Percentiles rank a stretch among this genome's conserved stretches.
Evolutionary conservation across 2,797 vertebrate genomes (phyloP).

Genomic region (Argya squamiceps): DNA sequence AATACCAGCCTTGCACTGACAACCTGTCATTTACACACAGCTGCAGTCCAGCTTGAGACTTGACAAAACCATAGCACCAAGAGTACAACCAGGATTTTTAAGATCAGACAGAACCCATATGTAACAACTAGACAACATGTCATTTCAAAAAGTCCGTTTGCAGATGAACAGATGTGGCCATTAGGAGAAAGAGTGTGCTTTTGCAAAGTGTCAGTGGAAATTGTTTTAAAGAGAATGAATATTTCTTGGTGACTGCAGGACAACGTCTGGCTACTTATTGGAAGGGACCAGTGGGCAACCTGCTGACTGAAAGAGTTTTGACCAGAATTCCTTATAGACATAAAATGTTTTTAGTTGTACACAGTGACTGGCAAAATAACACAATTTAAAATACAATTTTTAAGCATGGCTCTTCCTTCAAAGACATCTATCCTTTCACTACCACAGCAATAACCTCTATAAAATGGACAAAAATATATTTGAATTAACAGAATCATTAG

Average conservation of each 20-base stretch:
- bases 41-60: background rate
- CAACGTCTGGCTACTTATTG: background rate
- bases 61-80: background rate
- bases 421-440: background rate
- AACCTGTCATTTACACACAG: background rate
- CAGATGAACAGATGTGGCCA: background rate
- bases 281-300: background rate
- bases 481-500: background rate
- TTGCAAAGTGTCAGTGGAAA: background rate
- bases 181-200: background rate
- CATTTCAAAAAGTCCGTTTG: background rate
- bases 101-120: background rate
- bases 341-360: background rate
- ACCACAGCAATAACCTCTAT: background rate
- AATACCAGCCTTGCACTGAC: background rate
- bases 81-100: background rate
- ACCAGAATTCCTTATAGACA: background rate
- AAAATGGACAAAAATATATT: background rate
- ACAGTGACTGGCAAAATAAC: background rate
- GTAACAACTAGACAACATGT: background rate
- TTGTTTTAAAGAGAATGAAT: background rate
- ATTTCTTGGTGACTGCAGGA: background rate
- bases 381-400: background rate
- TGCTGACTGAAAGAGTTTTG: background rate
- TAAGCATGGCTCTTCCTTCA: background rate